A percentile compares a stretch with the other conserved stretches of the same genome.
Evolutionary conservation across 2,113 vertebrate species (phyloP).

Genomic region (Dipodomys stephensi): DNA sequence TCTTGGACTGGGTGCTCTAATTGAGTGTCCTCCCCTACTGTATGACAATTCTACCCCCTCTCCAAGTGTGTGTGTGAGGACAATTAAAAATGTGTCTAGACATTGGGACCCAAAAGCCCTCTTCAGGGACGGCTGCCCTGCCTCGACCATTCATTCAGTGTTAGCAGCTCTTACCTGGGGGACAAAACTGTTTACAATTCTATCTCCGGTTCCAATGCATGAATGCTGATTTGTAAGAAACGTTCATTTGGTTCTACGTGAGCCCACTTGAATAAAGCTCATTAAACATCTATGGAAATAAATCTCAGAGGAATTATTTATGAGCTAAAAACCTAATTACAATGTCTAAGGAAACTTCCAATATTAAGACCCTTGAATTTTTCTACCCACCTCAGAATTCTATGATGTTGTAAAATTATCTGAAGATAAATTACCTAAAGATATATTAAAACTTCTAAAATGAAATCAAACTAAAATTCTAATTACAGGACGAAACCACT

Average conservation of each 20-base stretch:
- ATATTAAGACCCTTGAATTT: constrained; percentile 72
- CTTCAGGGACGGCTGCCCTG: not conserved
- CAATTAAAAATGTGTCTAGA: not conserved
- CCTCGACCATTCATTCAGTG: not conserved
- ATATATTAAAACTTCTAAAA: constrained; percentile 67
- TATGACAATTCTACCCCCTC: not conserved
- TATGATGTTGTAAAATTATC: constrained; percentile 73
- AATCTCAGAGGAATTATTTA: constrained; percentile 73
- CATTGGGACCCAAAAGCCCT: not conserved
- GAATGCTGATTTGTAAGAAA: constrained; percentile 60
- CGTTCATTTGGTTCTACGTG: constrained; percentile 53
- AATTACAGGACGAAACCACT: constrained; percentile 82
- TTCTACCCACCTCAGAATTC: constrained; percentile 75
- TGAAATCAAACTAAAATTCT: constrained; percentile 69
- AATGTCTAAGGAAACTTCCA: constrained; percentile 67
- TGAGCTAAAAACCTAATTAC: constrained; percentile 75
- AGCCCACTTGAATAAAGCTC: constrained; percentile 74
- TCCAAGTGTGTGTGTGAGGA: not conserved
- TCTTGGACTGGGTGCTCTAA: not conserved
- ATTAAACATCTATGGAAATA: constrained; percentile 74
- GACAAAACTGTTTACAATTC: constrained; percentile 56
- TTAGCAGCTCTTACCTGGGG: constrained; percentile 8
- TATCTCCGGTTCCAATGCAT: not conserved
- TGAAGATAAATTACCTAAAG: constrained; percentile 62
- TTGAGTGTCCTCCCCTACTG: not conserved